Evolutionary conservation across 2,797 vertebrate genomes (phyloP), one percentile per base, ranked within the genome.

Genomic region (Siniperca undulata): DNA sequence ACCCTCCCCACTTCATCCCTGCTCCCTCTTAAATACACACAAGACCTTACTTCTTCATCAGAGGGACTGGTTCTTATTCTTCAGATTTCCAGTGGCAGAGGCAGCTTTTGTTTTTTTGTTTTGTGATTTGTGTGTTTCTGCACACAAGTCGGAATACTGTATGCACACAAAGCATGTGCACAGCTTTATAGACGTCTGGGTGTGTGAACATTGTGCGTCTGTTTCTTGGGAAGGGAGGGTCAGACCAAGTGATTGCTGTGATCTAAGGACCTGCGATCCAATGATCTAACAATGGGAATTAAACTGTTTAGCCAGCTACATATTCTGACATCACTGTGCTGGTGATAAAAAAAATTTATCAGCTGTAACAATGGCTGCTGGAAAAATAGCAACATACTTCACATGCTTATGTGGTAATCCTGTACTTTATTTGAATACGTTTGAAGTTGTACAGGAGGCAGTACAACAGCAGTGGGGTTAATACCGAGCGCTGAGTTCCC

Each of bases 61-160:
- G 30, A 44, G 44, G 10, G 38, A 44, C 64, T 34, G 44, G 64
- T 72, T 67, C 69, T 62, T 68, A 52, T 59, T 73, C 58, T 30
- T 74, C 52, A 60, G 52, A 74, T 82, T 73, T 83, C 80, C 74
- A 8, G 74, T 22, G 65, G 72, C 27, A n/a, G 22, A 68, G 17
- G 7, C 16, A 38, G 24, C 10, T 14, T 44, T 13, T 50, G 40
- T 7, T 16, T 17, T 48, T 48, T 48, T 7, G 46, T 17, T 48
- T 48, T 48, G 8, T 74, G 42, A 50, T 65, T 68, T 68, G 22
- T 61, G 42, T 44, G 13, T 27, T 70, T 71, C 53, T 46, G 62
- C 48, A 27, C 19, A 17, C 50, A 48, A 46, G 13, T 61, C 53
- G n/a, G 27, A 62, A 27, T 5, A 40, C 19, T 14, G 24, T n/a